phyloP scores from a whole-genome alignment of 2,888 invertebrate species.

The Drosophila vallismaia region DNA sequence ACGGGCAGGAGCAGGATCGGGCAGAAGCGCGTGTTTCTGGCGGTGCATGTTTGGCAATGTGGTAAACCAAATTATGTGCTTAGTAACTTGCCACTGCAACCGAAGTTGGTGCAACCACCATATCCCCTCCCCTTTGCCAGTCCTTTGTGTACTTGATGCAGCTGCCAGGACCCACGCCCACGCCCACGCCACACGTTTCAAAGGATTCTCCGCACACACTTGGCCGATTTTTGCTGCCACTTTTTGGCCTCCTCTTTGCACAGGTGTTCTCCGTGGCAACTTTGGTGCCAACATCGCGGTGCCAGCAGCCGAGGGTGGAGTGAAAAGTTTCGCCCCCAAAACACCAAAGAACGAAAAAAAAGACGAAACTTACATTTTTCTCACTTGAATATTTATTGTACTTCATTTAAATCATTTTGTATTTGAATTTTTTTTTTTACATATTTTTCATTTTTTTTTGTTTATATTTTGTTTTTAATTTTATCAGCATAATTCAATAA shows the following conservation, averaged over 20 bases:
- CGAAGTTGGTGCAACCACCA: conserved; percentile 21
- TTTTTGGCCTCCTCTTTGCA: conserved; percentile 26
- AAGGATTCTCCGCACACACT: conserved; percentile 16
- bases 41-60: conserved; percentile 54
- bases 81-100: conserved; percentile 53
- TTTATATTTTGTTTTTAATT: conserved; percentile 42
- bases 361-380: conserved; percentile 21
- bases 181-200: no score
- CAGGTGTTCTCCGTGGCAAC: conserved; percentile 50
- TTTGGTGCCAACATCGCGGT: conserved; percentile 42
- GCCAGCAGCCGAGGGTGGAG: conserved; percentile 33
- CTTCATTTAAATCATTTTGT: conserved; percentile 55
- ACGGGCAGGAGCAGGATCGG: not conserved
- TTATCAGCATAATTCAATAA: conserved; percentile 55
- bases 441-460: conserved; percentile 34
- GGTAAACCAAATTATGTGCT: conserved; percentile 67
- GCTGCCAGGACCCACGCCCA: no score
- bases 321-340: conserved; percentile 50
- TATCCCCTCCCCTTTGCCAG: conserved; percentile 1
- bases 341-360: not conserved
- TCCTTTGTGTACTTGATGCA: conserved; percentile 49
- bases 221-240: conserved; percentile 28
- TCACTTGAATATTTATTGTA: conserved; percentile 49
- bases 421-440: conserved; percentile 48
- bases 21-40: conserved; percentile 43